Evolutionary conservation across 2,797 vertebrate genomes (phyloP).

Genomic region (Tenualosa thibaudeaui): DNA sequence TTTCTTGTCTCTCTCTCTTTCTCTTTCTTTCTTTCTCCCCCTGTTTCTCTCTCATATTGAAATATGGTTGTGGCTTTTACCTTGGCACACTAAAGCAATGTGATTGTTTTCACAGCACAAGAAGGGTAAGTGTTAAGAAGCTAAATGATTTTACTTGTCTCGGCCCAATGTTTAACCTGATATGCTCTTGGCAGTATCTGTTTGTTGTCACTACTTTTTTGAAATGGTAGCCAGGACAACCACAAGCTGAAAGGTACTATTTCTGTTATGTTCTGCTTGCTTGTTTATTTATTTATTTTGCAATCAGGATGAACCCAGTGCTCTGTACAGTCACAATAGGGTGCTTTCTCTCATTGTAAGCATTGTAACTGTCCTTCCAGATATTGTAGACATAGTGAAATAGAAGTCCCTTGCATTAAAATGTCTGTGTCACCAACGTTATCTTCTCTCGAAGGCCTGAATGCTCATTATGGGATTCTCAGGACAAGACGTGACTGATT

Average conservation of each 20-base stretch:
- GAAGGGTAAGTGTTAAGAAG: neutral
- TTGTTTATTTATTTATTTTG: neutral
- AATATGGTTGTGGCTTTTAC: neutral
- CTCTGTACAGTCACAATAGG: neutral
- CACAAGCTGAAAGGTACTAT: neutral
- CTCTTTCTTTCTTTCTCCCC: neutral
- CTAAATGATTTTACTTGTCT: neutral
- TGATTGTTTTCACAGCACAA: neutral
- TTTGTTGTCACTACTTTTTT: neutral
- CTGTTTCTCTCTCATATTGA: neutral
- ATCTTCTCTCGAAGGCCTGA: too few relatives aligned
- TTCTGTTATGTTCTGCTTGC: neutral
- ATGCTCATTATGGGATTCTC: too few relatives aligned
- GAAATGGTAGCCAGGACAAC: neutral
- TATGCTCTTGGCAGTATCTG: neutral
- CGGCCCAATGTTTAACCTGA: neutral
- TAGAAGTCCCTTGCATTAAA: too few relatives aligned
- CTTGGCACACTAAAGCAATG: neutral
- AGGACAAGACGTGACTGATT: neutral
- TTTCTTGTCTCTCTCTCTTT: neutral
- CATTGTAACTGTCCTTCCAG: too few relatives aligned
- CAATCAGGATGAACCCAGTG: neutral
- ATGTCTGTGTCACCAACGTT: too few relatives aligned
- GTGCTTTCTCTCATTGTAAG: neutral
- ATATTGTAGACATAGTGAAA: too few relatives aligned